Evolutionary conservation across 2,113 vertebrate genomes (phyloP).

Genomic region (Bambusicola thoracicus): DNA sequence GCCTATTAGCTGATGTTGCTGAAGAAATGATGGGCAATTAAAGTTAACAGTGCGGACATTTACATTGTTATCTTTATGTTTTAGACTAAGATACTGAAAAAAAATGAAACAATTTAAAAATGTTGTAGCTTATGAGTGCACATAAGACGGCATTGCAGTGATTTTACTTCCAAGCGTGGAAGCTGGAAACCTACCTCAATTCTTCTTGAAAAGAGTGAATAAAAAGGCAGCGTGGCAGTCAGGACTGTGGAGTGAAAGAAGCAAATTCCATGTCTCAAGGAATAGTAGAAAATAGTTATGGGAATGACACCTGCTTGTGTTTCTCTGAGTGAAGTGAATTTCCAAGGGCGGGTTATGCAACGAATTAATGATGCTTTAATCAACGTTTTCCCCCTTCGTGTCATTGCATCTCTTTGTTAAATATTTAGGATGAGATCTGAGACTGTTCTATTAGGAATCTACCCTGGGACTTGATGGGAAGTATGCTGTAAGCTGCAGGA

Average conservation of each 20-base stretch:
- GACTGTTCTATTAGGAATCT: neutral
- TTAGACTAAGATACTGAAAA: neutral
- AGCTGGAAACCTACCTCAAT: neutral
- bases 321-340: neutral
- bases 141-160: fast-evolving
- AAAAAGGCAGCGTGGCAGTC: neutral
- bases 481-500: neutral
- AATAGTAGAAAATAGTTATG: neutral
- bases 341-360: neutral
- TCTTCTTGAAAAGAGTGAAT: neutral
- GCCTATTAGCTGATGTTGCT: neutral
- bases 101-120: fast-evolving
- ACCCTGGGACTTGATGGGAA: neutral
- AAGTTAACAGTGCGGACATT: neutral
- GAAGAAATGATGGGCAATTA: neutral
- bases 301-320: neutral
- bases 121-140: neutral
- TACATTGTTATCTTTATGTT: neutral
- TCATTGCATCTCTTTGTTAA: neutral
- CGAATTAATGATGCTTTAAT: neutral
- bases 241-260: neutral
- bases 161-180: neutral
- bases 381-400: neutral
- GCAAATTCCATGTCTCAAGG: neutral
- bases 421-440: neutral